Percentiles rank a stretch among this genome's conserved stretches.
phyloP scores from a whole-genome alignment of 1,140 invertebrate species.

The Cepaea nemoralis region DNA sequence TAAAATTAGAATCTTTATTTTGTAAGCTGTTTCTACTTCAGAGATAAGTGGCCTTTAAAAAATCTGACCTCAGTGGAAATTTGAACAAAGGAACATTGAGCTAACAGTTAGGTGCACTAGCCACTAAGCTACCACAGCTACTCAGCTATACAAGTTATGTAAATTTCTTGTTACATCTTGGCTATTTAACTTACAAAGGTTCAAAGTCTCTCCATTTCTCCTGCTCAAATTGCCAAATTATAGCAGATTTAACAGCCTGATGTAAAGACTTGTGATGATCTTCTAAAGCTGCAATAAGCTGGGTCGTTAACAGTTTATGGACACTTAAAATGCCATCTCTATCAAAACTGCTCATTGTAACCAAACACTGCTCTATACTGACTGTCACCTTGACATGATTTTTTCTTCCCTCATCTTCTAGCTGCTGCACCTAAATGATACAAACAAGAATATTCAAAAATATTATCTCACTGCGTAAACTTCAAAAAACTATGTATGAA shows the following conservation, averaged over 20 bases:
- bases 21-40: too few relatives aligned
- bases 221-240: neutral
- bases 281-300: neutral
- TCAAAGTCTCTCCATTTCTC: conserved; percentile 19
- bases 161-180: too few relatives aligned
- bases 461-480: too few relatives aligned
- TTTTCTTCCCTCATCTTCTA: neutral
- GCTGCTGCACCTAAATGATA: neutral
- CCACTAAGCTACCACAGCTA: too few relatives aligned
- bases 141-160: too few relatives aligned
- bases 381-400: neutral
- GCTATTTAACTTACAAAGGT: conserved; percentile 4
- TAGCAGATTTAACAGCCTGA: neutral
- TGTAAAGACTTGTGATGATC: conserved; percentile 2
- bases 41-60: too few relatives aligned
- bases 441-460: neutral
- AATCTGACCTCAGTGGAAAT: too few relatives aligned
- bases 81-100: too few relatives aligned
- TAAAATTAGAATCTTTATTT: too few relatives aligned
- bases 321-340: neutral
- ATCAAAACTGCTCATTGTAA: neutral
- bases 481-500: too few relatives aligned
- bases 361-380: neutral
- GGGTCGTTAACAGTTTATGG: neutral
- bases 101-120: too few relatives aligned